Evolutionary conservation across 1,140 invertebrate genomes (phyloP), one percentile per base, ranked within the genome.

Genomic region (Pteromalus puparum): DNA sequence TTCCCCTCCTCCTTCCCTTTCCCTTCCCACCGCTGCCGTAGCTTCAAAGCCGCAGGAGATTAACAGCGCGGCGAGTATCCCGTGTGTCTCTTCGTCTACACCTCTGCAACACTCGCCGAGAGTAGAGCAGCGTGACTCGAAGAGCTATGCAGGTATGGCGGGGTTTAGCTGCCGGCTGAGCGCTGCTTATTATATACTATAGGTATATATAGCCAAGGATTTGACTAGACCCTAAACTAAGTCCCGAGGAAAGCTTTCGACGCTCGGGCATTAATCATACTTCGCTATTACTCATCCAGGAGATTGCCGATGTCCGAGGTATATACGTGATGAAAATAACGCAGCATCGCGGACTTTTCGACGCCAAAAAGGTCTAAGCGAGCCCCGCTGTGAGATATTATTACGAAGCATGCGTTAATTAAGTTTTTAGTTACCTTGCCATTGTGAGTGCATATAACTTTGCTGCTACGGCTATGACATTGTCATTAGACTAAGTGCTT

Each of bases 321-420:
- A 5, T 13, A 2, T 70, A 70, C 67, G 67, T 70, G 67, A 70
- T n/a, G 67, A 30, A 70, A 70, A 70, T 70, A 70, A 70, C 67
- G 9, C 4, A 0, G 0, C 26, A 12, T 7, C 10, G 24, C 68
- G 26, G 7, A n/a, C 5, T 61, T 61, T 61, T 15, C 18, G 6
- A n/a, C 53, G 53, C 53, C 18, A 61, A 61, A 61, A 61, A 18
- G 13, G 15, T 48, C 46, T 7, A 7, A 42, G 15, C 15, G 2
- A 48, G n/a, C 4, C 53, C 1, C 53, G 18, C 53, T 7, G 53
- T 4, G 18, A 4, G 21, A 4, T 61, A 48, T 48, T 10, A 42
- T 42, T 42, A 34, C 30, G 6, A 9, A 15, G 48, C 48, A 53
- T 15, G 21, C 53, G 18, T 61, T 61, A 61, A 61, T 61, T 61